A percentile compares a stretch with the other conserved stretches of the same genome.
These are phyloP conservation scores for Philaethria dido DNA, from an alignment of 2,888 invertebrate species.

Conservation along the genomic window DNA sequence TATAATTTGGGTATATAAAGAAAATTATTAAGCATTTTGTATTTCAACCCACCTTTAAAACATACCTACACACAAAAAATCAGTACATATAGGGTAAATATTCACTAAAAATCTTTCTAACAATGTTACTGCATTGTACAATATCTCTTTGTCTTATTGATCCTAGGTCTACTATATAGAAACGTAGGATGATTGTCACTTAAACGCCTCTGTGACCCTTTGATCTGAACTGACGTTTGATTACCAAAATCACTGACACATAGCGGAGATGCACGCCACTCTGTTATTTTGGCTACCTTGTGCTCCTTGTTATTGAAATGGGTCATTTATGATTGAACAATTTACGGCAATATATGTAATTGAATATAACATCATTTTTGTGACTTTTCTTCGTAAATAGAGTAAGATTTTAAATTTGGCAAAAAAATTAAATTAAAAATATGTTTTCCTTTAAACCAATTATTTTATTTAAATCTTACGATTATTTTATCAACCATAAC, in stretches of 20 bases:
- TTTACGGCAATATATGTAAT: too few relatives aligned
- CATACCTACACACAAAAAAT: too few relatives aligned
- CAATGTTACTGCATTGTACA: too few relatives aligned
- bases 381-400: background rate
- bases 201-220: slow-evolving; percentile 8
- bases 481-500: background rate
- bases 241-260: slow-evolving; percentile 1
- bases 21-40: too few relatives aligned
- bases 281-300: background rate
- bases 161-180: background rate
- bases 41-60: too few relatives aligned
- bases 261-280: slow-evolving; percentile 1
- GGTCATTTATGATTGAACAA: background rate
- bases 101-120: too few relatives aligned
- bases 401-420: too few relatives aligned
- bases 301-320: background rate
- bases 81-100: too few relatives aligned
- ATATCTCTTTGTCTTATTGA: background rate
- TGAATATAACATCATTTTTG: background rate
- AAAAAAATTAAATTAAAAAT: background rate
- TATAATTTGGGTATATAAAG: too few relatives aligned
- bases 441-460: background rate
- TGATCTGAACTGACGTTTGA: slow-evolving; percentile 1
- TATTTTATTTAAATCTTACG: background rate
- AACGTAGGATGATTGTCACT: background rate